phyloP scores from a whole-genome alignment of 1,140 invertebrate species.

The Pollicipes pollicipes region DNA sequence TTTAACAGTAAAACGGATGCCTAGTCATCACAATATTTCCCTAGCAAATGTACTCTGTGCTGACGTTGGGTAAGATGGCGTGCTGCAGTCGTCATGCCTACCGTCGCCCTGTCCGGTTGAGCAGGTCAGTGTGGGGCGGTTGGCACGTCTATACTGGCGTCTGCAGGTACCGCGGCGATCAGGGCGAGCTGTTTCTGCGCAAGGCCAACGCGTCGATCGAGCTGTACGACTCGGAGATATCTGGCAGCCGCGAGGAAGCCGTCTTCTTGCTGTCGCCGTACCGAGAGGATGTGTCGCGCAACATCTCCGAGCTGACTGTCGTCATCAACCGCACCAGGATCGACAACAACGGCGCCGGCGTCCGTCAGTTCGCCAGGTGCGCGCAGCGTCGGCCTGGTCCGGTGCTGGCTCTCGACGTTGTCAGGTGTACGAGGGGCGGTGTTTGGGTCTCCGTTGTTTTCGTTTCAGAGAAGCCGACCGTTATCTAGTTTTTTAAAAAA shows the following conservation, averaged over 20 bases:
- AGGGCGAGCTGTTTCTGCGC: conserved; percentile 30
- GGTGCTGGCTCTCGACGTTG: too few species aligned
- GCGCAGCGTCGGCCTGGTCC: conserved; percentile 4
- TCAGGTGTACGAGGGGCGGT: not conserved
- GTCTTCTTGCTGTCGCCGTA: conserved; percentile 61
- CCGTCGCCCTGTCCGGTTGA: too few species aligned
- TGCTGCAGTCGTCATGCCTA: too few species aligned
- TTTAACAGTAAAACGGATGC: too few species aligned
- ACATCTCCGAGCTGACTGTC: conserved; percentile 63
- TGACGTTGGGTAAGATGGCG: too few species aligned
- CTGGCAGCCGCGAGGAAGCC: conserved; percentile 57
- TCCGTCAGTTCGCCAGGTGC: conserved; percentile 56
- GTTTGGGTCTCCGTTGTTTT: too few species aligned
- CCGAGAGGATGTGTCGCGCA: conserved; percentile 52
- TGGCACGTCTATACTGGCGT: not conserved
- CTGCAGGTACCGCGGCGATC: not conserved
- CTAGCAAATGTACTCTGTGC: too few species aligned
- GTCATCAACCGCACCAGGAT: conserved; percentile 70
- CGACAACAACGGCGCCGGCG: conserved; percentile 62
- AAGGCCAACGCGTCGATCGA: conserved; percentile 74
- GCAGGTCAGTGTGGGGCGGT: too few species aligned
- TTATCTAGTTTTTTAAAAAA: too few species aligned
- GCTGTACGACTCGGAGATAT: conserved; percentile 56
- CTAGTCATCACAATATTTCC: too few species aligned
- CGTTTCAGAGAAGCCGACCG: too few species aligned